Evolutionary conservation across 2,888 invertebrate genomes (phyloP), one percentile per base, ranked within the genome.

Genomic region (Incurvaria masculella): DNA sequence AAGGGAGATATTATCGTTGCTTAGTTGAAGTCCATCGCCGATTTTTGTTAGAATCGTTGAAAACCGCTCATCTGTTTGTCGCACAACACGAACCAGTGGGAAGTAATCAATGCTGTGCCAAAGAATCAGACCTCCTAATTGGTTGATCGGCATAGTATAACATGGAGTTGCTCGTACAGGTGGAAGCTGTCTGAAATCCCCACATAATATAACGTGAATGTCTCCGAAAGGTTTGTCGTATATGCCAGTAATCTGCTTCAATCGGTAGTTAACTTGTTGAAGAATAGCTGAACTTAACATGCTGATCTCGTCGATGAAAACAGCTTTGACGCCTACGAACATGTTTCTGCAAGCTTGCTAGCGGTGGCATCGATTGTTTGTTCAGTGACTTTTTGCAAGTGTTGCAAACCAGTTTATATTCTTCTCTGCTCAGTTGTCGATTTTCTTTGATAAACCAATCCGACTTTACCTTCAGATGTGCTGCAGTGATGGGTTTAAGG

Each of bases 131-230:
- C 60, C 61, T 49, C 51, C 55, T 14, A 61, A 48, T 33, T 48
- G 46, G 47, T 58, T 55, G 52, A 50, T 55, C 23, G 53, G 47
- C 48, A 54, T 47, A 33, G 52, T 60, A 44, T 56, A 63, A 50
- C 59, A 57, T 42, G 59, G 58, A 49, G 56, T 63, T 16, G 59
- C 59, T 14, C 55, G 54, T 43, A 62, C 65, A 47, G 67, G 64
- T 38, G 65, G 65, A 38, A 64, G 54, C 55, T 66, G 65, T 41
- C 64, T 49, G n/a, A n/a, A n/a, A n/a, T n/a, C n/a, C n/a, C n/a
- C n/a, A n/a, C n/a, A n/a, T n/a, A n/a, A n/a, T n/a, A 51, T 51
- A 1, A 52, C 17, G 52, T 56, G 51, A 43, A 57, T 11, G 52
- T 48, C 56, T 49, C 56, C 54, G 46, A 57, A 57, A 27, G 21